These are phyloP conservation scores for Aphodius sticticus DNA, from an alignment of 2,888 invertebrate species.

Conservation along the genomic window DNA sequence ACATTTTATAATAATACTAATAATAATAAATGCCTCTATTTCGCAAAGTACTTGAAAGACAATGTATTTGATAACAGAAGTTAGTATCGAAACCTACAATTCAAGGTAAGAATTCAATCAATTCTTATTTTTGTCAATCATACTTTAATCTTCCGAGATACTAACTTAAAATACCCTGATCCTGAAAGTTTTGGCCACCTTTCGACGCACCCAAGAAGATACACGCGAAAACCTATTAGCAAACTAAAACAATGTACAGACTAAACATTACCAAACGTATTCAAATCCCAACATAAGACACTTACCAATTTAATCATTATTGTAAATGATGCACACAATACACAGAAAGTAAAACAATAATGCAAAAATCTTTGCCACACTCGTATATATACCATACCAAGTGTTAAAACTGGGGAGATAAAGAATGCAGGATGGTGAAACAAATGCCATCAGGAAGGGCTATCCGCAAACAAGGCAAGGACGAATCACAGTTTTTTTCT, in stretches of 20 bases:
- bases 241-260: background rate
- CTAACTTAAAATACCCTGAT: background rate
- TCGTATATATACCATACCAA: background rate
- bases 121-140: too few species aligned
- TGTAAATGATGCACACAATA: background rate
- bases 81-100: too few species aligned
- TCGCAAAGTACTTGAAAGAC: too few species aligned
- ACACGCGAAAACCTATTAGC: background rate
- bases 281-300: background rate
- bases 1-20: too few species aligned
- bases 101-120: too few species aligned
- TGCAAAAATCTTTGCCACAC: background rate
- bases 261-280: background rate
- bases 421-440: background rate
- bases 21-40: too few species aligned
- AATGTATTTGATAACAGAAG: too few species aligned
- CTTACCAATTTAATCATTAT: background rate
- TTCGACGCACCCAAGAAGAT: background rate
- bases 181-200: background rate
- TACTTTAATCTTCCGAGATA: background rate
- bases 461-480: background rate
- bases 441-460: constrained; percentile 4
- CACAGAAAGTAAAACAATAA: background rate
- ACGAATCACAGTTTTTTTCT: background rate
- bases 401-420: background rate